A percentile compares a stretch with the other conserved stretches of the same genome.
Conservation (phyloP, 2,888 invertebrate species). For the Dryomyza anilis region DNA sequence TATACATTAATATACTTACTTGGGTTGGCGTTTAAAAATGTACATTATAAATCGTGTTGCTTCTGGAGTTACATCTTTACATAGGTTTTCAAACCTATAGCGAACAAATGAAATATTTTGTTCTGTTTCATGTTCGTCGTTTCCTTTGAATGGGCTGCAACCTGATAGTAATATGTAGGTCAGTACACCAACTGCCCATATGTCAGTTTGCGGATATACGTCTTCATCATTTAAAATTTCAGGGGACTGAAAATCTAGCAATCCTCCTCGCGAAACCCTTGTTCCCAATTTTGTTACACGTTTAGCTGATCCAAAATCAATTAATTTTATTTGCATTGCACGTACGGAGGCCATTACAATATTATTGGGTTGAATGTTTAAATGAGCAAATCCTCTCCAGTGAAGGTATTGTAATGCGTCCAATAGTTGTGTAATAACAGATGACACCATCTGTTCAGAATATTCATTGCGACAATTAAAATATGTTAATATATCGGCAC, state of each 20-base stretch:
- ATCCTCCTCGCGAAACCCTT: constrained; percentile 68
- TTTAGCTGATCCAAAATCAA: constrained; percentile 89
- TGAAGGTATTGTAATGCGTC: constrained; percentile 94
- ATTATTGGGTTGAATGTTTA: constrained; percentile 94
- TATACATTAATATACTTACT: no score
- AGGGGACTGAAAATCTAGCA: constrained; percentile 81
- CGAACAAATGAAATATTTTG: constrained; percentile 92
- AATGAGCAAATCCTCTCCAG: constrained; percentile 87
- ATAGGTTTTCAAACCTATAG: constrained; percentile 91
- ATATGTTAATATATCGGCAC: constrained; percentile 89
- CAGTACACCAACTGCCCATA: constrained; percentile 94
- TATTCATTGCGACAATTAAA: constrained; percentile 88
- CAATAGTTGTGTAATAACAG: constrained; percentile 82
- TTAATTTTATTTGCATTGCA: constrained; percentile 84
- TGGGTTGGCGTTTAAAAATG: constrained; percentile 90
- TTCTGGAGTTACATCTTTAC: constrained; percentile 92
- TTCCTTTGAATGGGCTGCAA: constrained; percentile 86
- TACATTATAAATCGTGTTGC: constrained; percentile 93
- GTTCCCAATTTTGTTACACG: constrained; percentile 80
- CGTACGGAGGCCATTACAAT: constrained; percentile 88
- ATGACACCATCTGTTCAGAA: constrained; percentile 89
- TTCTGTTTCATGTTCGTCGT: constrained; percentile 80
- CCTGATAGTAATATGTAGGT: constrained; percentile 93
- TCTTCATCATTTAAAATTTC: constrained; percentile 88
- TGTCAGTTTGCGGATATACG: constrained; percentile 88